Percentiles rank a stretch among this genome's conserved stretches.
phyloP scores from a whole-genome alignment of 1,140 invertebrate genomes.

The Coelopa frigida region DNA sequence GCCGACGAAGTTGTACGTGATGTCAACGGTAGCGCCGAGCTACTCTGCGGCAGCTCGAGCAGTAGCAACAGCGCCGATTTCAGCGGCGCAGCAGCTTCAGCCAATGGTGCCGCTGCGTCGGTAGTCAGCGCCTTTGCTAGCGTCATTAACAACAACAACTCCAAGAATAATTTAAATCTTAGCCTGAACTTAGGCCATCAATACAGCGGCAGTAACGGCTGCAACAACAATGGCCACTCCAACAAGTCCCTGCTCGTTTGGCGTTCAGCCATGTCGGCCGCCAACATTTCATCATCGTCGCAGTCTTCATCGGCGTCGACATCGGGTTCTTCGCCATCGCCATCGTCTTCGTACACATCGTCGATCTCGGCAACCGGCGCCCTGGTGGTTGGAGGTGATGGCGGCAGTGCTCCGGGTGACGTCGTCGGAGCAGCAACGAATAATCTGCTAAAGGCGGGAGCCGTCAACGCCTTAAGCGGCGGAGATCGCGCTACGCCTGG shows the following conservation, averaged over 20 bases:
- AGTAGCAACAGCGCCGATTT: constrained; percentile 2
- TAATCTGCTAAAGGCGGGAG: neutral
- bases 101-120: no score
- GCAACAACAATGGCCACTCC: constrained; percentile 8
- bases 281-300: constrained; percentile 16
- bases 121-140: neutral
- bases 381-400: neutral
- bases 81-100: constrained; percentile 2
- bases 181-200: constrained; percentile 17
- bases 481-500: constrained; percentile 1
- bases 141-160: constrained; percentile 15
- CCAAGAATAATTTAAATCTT: constrained; percentile 21
- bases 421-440: neutral
- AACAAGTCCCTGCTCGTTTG: constrained; percentile 20
- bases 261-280: constrained; percentile 8
- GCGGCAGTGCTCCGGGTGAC: constrained; percentile 2
- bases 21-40: constrained; percentile 1
- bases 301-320: constrained; percentile 15
- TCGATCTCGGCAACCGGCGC: constrained; percentile 3
- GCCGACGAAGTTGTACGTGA: no score
- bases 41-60: constrained; percentile 9
- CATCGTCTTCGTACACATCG: constrained; percentile 7
- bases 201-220: constrained; percentile 10
- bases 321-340: constrained; percentile 7
- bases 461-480: neutral